Evolutionary conservation across 2,888 invertebrate species (phyloP), one percentile per base, ranked within the genome.

Genomic region (Anoplius nigerrimus): DNA sequence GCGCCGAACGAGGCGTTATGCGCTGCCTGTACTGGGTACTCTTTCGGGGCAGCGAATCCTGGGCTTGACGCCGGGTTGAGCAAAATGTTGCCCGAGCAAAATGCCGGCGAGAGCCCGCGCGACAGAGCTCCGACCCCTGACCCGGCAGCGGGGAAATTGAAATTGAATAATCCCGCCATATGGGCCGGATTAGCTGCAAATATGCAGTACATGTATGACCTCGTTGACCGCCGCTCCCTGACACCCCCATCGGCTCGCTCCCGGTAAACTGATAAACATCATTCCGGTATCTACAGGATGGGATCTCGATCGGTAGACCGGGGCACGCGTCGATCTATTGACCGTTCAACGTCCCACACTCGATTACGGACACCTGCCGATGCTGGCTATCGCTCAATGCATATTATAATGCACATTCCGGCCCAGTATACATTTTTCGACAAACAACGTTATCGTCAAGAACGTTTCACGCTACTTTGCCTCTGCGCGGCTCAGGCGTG

Each of bases 131-230:
- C n/a, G n/a, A n/a, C n/a, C 11, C 34, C 11, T 34, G 34, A n/a
- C n/a, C 34, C 11, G 16, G 8, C 34, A 20, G 16, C 15, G 27
- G 63, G 54, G 66, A 51, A 72, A 66, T 69, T 72, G 75, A 75
- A 79, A 83, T 80, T 77, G 79, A 80, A 79, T 80, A 75, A 80
- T 79, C 80, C 75, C 65, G 62, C 63, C 75, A 74, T 81, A 81
- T 82, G 76, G 75, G 73, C 69, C 69, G 79, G 76, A 83, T 83
- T 82, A 83, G 69, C 71, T 72, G 62, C 72, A 80, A 81, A 80
- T 80, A 81, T 80, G 79, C 73, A 71, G 73, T 69, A 61, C 76
- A 76, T 71, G 76, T 72, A 74, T 54, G 67, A 71, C 68, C 73
- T 75, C 76, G 79, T 80, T 74, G 74, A 73, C 70, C 76, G 74